Evolutionary conservation across 64 coral and sea anemone species (phyloP), one percentile per base, ranked within the genome.

Genomic region (Pachyseris speciosa): DNA sequence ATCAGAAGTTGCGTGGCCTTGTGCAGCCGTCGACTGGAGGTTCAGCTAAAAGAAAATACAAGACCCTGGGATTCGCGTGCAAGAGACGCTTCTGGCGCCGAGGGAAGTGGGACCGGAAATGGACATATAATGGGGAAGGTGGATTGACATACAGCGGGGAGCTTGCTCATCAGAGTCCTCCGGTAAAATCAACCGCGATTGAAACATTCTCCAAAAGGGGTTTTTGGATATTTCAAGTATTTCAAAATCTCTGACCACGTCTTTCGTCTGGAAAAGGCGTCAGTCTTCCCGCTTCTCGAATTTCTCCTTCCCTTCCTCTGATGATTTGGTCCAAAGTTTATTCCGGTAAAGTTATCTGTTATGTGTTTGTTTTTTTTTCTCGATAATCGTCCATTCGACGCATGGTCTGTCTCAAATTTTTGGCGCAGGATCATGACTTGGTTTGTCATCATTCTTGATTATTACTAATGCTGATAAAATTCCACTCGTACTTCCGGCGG

Each of bases 391-490:
- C 28, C 50, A 37, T 57, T 57, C 20, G 32, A 49, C 0, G 73
- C 45, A 50, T 48, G 49, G 16, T 20, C 6, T 5, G 77, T 81
- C 63, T 81, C 77, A 81, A 19, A 81, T 81, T 81, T 81, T 53
- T 81, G 48, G 2, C 11, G 24, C 19, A 61, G 16, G 33, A 4
- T 41, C 20, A 38, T 41, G 44, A 4, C 53, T 37, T 1, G n/a
- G n/a, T n/a, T n/a, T 81, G 53, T 63, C 77, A 59, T 53, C 50
- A 61, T 53, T 60, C 55, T 52, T 22, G 17, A 37, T 32, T 61
- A 31, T 24, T 53, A 20, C 67, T 5, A 60, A 20, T 61, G 43
- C 36, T 16, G 75, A 79, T 79, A 57, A 79, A 79, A 81, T 61
- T 61, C 49, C 52, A 2, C 17, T n/a, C 77, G 77, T 19, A 25